Evolutionary conservation across 2,113 vertebrate species (phyloP).

Genomic region (Neoarius graeffei): DNA sequence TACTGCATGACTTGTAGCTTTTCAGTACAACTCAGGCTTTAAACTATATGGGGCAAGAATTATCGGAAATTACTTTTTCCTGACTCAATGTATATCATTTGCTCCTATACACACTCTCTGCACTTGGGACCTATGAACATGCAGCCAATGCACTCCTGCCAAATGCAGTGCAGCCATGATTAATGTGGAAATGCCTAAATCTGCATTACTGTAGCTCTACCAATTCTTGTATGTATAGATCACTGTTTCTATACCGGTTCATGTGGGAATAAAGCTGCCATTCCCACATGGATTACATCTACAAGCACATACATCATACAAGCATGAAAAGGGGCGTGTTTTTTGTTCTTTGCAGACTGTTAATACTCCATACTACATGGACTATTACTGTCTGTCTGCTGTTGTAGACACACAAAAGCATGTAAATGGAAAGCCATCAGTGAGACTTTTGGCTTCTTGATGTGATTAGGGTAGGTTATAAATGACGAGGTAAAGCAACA

Average conservation of each 20-base stretch:
- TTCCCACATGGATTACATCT: not conserved
- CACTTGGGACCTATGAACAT: not conserved
- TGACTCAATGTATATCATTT: not conserved
- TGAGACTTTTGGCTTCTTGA: not conserved
- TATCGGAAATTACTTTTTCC: not conserved
- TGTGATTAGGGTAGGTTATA: not conserved
- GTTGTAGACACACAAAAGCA: not conserved
- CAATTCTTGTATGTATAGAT: conserved; percentile 5
- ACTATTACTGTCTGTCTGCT: not conserved
- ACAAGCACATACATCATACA: not conserved
- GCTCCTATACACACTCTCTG: not conserved
- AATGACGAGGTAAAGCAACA: not conserved
- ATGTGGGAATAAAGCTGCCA: conserved; percentile 21
- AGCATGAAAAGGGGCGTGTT: not conserved
- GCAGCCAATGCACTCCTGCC: not conserved
- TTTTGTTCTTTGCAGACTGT: not conserved
- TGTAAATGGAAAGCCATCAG: not conserved
- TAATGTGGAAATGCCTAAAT: conserved; percentile 34
- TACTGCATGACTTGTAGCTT: not conserved
- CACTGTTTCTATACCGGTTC: not conserved
- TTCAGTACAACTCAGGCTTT: not conserved
- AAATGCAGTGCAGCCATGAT: conserved; percentile 11
- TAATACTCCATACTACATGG: not conserved
- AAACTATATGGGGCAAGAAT: not conserved
- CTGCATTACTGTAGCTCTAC: conserved; percentile 2